A percentile compares a stretch with the other conserved stretches of the same genome.
Conservation (phyloP, 2,797 vertebrate species). For the Heliangelus exortis region DNA sequence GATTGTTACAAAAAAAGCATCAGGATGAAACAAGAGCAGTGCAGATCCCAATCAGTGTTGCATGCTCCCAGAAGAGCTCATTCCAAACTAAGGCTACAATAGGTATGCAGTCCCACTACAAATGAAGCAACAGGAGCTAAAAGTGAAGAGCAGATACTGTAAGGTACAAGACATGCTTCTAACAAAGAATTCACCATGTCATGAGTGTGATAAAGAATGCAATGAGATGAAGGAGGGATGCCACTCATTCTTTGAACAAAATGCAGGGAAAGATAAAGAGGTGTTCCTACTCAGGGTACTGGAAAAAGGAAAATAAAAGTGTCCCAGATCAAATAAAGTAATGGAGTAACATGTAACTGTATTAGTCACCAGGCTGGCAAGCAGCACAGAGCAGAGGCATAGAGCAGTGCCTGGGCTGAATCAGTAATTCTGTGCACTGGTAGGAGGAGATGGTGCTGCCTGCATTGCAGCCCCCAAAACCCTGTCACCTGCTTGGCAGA, state of each 20-base stretch:
- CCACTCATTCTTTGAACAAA: background rate
- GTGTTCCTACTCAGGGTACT: background rate
- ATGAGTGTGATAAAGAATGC: background rate
- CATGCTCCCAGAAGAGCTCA: background rate
- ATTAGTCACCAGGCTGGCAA: background rate
- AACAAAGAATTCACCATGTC: background rate
- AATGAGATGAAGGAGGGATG: background rate
- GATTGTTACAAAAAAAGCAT: background rate
- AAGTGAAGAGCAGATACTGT: background rate
- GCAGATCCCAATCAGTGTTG: background rate
- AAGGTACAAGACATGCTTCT: background rate
- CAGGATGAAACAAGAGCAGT: background rate
- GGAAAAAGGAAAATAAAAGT: background rate
- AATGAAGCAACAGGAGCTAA: background rate
- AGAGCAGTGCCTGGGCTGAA: background rate
- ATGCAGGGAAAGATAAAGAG: background rate
- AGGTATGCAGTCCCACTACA: background rate
- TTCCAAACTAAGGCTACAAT: background rate
- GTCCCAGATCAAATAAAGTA: background rate
- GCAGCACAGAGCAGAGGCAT: background rate
- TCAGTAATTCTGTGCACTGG: background rate
- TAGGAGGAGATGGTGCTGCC: background rate
- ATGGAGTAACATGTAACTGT: background rate
- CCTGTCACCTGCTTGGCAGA: background rate
- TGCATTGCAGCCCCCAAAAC: background rate